Percentiles rank a stretch among this genome's conserved stretches.
Conservation (phyloP, 2,888 invertebrate genomes). For the Corbicula japonica region DNA sequence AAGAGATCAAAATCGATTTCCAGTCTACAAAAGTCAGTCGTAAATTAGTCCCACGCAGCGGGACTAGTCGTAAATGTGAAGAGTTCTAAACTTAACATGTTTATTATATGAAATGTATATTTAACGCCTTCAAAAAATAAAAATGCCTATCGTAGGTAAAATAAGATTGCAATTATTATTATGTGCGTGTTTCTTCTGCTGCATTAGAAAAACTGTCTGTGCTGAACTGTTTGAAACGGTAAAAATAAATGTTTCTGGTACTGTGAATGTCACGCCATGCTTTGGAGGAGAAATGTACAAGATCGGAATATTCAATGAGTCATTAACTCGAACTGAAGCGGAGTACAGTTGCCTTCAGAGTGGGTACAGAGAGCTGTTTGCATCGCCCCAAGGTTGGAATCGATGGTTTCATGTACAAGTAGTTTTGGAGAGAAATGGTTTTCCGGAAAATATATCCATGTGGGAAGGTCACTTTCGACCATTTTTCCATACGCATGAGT, state of each 20-base stretch:
- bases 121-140: no score
- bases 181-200: no score
- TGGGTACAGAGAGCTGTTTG: background rate
- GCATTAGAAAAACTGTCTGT: no score
- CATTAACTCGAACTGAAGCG: slow-evolving; percentile 4
- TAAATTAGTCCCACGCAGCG: no score
- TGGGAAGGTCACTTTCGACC: slow-evolving; percentile 14
- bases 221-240: no score
- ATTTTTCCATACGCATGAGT: background rate
- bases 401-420: background rate
- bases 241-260: background rate
- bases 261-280: slow-evolving; percentile 1
- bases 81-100: no score
- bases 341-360: slow-evolving; percentile 2
- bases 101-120: no score
- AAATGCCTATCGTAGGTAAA: no score
- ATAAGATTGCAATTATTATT: no score
- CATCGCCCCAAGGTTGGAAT: background rate
- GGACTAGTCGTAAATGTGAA: no score
- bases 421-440: background rate
- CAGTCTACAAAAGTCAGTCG: no score
- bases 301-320: background rate
- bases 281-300: background rate
- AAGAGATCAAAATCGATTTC: no score
- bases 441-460: background rate